Evolutionary conservation across 1,140 invertebrate genomes (phyloP).

Genomic region (Maconellicoccus hirsutus): DNA sequence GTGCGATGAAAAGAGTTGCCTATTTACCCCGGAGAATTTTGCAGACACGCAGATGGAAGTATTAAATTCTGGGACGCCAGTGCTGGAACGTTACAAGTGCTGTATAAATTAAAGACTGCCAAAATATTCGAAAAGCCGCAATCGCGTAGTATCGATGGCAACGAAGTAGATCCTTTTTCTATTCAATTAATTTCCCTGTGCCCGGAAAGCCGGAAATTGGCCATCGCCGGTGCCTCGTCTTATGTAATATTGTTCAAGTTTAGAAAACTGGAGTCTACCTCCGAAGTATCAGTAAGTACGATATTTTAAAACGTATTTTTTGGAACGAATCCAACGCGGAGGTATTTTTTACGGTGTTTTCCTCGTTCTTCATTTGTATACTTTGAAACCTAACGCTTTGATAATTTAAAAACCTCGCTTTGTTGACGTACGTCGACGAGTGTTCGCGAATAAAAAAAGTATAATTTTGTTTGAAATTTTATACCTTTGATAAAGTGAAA

Average conservation of each 20-base stretch:
- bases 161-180: slow-evolving; percentile 83
- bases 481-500: too few species aligned
- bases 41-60: slow-evolving; percentile 87
- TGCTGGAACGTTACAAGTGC: slow-evolving; percentile 78
- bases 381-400: too few species aligned
- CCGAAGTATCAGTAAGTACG: slow-evolving; percentile 66
- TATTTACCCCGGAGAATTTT: too few species aligned
- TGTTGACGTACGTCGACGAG: too few species aligned
- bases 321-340: too few species aligned
- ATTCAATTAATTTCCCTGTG: slow-evolving; percentile 85
- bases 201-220: slow-evolving; percentile 79
- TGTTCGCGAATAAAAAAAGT: too few species aligned
- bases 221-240: slow-evolving; percentile 75
- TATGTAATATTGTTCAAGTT: slow-evolving; percentile 95
- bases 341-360: too few species aligned
- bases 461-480: too few species aligned
- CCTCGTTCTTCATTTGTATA: too few species aligned
- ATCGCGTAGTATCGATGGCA: slow-evolving; percentile 37
- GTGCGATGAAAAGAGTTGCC: too few species aligned
- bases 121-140: slow-evolving; percentile 78
- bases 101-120: slow-evolving; percentile 96
- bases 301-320: too few species aligned
- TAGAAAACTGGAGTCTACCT: slow-evolving; percentile 72
- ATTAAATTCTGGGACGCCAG: slow-evolving; percentile 97
- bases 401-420: too few species aligned